Percentiles rank a stretch among this genome's conserved stretches.
Conservation (phyloP, 2,888 invertebrate species). For the Dynastes grantii region DNA sequence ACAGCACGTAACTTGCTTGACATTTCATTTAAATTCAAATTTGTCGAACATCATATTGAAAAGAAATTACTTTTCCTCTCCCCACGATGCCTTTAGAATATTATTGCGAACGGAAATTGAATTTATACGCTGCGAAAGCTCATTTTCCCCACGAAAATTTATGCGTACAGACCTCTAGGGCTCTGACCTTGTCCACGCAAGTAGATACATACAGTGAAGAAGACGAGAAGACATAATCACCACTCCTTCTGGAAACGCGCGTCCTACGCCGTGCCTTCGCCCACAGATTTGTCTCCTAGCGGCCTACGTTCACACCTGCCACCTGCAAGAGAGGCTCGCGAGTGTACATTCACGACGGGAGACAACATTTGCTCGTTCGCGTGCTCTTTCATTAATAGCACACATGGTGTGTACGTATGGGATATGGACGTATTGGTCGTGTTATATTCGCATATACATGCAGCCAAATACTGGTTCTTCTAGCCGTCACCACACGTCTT, state of each 20-base stretch:
- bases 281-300: constrained; percentile 51
- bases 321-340: constrained; percentile 31
- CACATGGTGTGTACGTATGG: no score
- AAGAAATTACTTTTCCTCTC: no score
- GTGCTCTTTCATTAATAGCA: constrained; percentile 53
- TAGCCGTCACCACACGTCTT: background rate
- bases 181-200: constrained; percentile 14
- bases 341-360: constrained; percentile 51
- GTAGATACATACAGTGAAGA: background rate
- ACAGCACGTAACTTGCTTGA: no score
- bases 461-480: no score
- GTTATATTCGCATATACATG: no score
- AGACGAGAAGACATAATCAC: constrained; percentile 50
- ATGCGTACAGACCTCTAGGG: background rate
- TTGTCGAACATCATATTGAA: no score
- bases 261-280: constrained; percentile 49
- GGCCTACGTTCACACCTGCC: constrained; percentile 63
- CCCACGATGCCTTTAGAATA: no score
- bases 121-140: background rate
- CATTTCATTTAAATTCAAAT: no score
- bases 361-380: constrained; percentile 54
- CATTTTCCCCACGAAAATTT: background rate
- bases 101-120: constrained; percentile 22
- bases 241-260: constrained; percentile 53
- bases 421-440: no score